phyloP scores from a whole-genome alignment of 2,888 invertebrate genomes.

The Poecilus cupreus region DNA sequence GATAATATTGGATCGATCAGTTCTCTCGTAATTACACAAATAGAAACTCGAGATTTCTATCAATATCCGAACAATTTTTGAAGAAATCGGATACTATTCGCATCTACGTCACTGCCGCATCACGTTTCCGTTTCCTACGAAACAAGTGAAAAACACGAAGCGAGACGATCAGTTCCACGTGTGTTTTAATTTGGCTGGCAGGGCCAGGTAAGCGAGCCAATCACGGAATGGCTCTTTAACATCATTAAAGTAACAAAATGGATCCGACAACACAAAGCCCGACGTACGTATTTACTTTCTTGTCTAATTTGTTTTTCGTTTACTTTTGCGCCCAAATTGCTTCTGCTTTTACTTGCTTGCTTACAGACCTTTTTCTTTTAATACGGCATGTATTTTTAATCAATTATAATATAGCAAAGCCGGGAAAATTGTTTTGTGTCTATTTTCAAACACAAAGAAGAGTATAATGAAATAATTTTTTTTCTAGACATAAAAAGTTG shows the following conservation, averaged over 20 bases:
- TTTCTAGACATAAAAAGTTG: too few species aligned
- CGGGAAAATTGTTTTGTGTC: too few species aligned
- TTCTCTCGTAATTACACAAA: background rate
- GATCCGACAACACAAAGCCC: background rate
- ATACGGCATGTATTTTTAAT: too few species aligned
- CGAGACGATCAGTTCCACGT: background rate
- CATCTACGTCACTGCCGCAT: background rate
- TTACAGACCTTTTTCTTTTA: too few species aligned
- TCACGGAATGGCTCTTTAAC: slow-evolving; percentile 28
- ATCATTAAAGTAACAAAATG: slow-evolving; percentile 3
- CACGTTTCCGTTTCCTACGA: background rate
- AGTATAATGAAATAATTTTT: too few species aligned
- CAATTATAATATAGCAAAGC: too few species aligned
- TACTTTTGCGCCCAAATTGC: background rate
- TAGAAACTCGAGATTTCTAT: too few species aligned
- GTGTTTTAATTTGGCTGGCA: slow-evolving; percentile 11
- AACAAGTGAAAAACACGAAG: background rate
- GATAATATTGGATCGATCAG: too few species aligned
- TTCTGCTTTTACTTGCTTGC: background rate
- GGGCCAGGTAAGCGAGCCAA: background rate
- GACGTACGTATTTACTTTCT: background rate
- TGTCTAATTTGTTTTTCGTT: background rate
- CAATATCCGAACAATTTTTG: background rate
- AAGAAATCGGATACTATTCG: background rate
- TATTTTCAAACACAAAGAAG: too few species aligned